A percentile compares a stretch with the other conserved stretches of the same genome.
These are phyloP conservation scores for Suricata suricatta DNA, from an alignment of 2,113 vertebrate species.

Conservation along the genomic window DNA sequence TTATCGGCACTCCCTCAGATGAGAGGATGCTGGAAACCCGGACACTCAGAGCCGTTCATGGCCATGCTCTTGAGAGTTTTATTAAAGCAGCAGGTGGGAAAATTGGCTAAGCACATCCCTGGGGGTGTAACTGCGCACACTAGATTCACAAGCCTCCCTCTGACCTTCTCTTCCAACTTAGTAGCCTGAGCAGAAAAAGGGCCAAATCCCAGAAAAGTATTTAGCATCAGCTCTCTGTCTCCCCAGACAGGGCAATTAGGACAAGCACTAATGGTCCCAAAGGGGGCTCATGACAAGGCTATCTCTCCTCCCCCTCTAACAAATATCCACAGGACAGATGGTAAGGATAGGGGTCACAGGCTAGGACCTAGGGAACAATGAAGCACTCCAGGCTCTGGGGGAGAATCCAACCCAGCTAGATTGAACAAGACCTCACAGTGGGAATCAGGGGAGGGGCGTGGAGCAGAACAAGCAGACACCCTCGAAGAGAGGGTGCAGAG, in stretches of 20 bases:
- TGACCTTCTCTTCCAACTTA: neutral
- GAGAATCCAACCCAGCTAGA: neutral
- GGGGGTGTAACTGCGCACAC: neutral
- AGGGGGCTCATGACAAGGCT: neutral
- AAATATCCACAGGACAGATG: neutral
- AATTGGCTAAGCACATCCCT: neutral
- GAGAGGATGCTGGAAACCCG: neutral
- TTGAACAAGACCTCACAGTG: neutral
- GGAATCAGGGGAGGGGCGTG: neutral
- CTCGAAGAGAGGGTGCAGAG: neutral
- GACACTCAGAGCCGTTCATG: neutral
- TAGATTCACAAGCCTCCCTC: neutral
- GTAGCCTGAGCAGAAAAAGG: neutral
- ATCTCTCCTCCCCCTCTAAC: neutral
- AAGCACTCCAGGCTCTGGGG: neutral
- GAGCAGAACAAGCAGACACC: neutral
- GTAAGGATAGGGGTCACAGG: neutral
- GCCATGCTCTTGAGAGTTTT: neutral
- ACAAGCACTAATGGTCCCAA: neutral
- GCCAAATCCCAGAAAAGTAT: neutral
- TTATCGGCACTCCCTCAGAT: neutral
- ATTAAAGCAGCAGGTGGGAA: neutral
- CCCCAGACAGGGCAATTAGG: neutral
- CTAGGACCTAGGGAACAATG: no score
- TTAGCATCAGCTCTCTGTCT: neutral